phyloP scores from a whole-genome alignment of 2,888 invertebrate species.

The Tenodera sinensis region DNA sequence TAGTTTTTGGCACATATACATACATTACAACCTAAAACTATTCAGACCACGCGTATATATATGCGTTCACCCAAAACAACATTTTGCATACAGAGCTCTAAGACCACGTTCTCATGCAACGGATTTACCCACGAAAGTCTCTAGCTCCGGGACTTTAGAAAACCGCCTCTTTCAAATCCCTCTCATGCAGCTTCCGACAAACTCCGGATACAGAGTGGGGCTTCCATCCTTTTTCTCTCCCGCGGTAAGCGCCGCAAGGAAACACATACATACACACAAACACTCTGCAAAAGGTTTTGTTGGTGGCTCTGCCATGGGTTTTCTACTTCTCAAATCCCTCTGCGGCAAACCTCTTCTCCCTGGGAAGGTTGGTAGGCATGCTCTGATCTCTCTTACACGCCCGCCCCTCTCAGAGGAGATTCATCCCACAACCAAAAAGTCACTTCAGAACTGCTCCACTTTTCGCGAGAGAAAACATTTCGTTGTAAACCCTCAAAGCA shows the following conservation, averaged over 20 bases:
- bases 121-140: not conserved
- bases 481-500: not conserved
- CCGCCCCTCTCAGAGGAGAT: not conserved
- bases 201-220: not conserved
- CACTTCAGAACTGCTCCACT: not conserved
- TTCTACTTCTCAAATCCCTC: constrained; percentile 1
- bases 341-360: not conserved
- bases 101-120: not conserved
- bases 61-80: not conserved
- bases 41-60: not conserved
- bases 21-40: not conserved
- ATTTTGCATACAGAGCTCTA: not conserved
- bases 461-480: not conserved
- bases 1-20: not conserved
- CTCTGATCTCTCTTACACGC: not conserved
- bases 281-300: not conserved
- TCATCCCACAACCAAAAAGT: not conserved
- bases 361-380: not conserved
- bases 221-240: not conserved
- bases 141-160: not conserved
- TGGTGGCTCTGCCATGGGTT: not conserved
- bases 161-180: not conserved
- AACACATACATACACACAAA: not conserved
- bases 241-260: not conserved
- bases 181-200: not conserved